Conservation (phyloP, 1,140 invertebrate genomes). For the Drosophila equinoxialis region DNA sequence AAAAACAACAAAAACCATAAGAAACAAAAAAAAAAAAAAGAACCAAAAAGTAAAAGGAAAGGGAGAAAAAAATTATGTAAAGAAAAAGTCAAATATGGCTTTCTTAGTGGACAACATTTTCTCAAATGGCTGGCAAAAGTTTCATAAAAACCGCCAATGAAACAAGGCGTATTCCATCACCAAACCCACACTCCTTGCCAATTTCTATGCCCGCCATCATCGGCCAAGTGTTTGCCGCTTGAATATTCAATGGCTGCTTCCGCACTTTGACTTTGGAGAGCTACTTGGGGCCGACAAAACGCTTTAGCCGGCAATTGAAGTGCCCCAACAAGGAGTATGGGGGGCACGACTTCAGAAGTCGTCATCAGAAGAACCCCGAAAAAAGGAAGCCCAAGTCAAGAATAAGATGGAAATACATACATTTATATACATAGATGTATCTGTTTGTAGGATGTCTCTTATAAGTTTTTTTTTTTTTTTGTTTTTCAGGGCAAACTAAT, state of each 20-base stretch:
- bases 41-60: neutral
- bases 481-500: too few species aligned
- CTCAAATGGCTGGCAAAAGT: slow-evolving; percentile 65
- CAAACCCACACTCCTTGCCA: slow-evolving; percentile 12
- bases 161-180: slow-evolving; percentile 42
- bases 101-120: slow-evolving; percentile 56
- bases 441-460: neutral
- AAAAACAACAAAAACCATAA: slow-evolving; percentile 28
- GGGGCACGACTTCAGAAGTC: slow-evolving; percentile 9
- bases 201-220: slow-evolving; percentile 10
- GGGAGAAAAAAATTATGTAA: slow-evolving; percentile 35
- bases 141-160: slow-evolving; percentile 73
- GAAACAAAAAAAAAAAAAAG: neutral
- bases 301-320: slow-evolving; percentile 33
- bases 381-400: slow-evolving; percentile 5
- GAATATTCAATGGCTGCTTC: slow-evolving; percentile 78
- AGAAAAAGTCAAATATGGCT: slow-evolving; percentile 49
- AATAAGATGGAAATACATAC: neutral
- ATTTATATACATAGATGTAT: neutral
- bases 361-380: slow-evolving; percentile 14
- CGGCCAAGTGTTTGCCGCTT: slow-evolving; percentile 54
- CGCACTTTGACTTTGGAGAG: slow-evolving; percentile 57
- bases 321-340: slow-evolving; percentile 6
- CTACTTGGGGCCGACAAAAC: slow-evolving; percentile 61
- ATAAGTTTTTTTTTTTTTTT: neutral